Percentiles rank a stretch among this genome's conserved stretches.
Conservation (phyloP, 2,113 vertebrate genomes). For the Erythrocercus mccallii region DNA sequence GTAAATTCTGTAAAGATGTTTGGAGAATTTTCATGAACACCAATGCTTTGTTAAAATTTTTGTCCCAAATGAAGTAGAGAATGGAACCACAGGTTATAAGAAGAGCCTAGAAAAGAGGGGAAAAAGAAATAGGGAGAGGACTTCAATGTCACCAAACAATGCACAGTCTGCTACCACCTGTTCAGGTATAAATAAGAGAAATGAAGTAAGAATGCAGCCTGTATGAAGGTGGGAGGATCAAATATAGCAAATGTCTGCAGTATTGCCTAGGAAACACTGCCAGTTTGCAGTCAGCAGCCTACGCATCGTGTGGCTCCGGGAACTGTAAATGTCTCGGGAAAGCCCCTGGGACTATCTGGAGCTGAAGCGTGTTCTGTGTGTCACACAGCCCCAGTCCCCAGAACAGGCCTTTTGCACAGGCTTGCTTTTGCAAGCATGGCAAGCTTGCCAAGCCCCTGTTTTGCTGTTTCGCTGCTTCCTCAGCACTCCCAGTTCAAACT, state of each 20-base stretch:
- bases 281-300: conserved; percentile 1
- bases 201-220: background rate
- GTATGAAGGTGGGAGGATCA: background rate
- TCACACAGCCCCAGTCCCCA: background rate
- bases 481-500: background rate
- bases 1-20: background rate
- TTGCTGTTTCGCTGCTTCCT: background rate
- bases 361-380: background rate
- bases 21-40: background rate
- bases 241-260: background rate
- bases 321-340: background rate
- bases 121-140: background rate
- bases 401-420: background rate
- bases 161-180: background rate
- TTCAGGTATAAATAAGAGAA: background rate
- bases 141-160: background rate
- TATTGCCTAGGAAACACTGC: conserved; percentile 22
- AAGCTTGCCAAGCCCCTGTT: background rate
- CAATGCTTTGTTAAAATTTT: background rate
- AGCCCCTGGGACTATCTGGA: background rate
- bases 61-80: background rate
- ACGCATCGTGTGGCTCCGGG: background rate
- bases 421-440: background rate
- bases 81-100: background rate
- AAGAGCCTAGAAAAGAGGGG: background rate